Conservation (phyloP, 2,797 vertebrate genomes). For the Hydrolagus colliei region DNA sequence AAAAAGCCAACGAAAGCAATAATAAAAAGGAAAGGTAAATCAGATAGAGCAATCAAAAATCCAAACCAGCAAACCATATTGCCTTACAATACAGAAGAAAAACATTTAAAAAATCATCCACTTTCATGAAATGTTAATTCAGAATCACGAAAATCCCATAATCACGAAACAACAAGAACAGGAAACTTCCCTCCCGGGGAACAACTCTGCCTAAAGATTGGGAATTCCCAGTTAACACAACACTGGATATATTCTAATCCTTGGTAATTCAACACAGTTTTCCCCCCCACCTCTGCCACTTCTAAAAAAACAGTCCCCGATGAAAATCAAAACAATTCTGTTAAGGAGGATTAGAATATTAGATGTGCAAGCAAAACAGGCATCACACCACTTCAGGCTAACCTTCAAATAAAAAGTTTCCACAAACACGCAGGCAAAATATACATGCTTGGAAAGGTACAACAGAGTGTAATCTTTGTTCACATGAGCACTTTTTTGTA, state of each 20-base stretch:
- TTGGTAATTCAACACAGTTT: too few relatives aligned
- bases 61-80: neutral
- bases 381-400: neutral
- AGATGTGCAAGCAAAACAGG: neutral
- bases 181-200: too few relatives aligned
- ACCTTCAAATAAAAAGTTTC: neutral
- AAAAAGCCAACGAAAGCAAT: slow-evolving; percentile 59
- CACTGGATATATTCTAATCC: too few relatives aligned
- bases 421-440: slow-evolving; percentile 1
- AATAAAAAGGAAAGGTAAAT: slow-evolving; percentile 45
- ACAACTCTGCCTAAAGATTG: neutral
- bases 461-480: neutral
- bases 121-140: neutral
- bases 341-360: neutral
- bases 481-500: neutral
- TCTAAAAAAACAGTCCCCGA: too few relatives aligned
- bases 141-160: neutral
- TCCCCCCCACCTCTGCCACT: too few relatives aligned
- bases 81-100: neutral
- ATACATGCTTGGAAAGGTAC: neutral
- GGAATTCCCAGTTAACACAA: too few relatives aligned
- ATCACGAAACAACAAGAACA: neutral
- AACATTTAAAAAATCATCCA: neutral
- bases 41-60: neutral
- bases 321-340: neutral